Evolutionary conservation across 2,113 vertebrate species (phyloP).

Genomic region (human): DNA sequence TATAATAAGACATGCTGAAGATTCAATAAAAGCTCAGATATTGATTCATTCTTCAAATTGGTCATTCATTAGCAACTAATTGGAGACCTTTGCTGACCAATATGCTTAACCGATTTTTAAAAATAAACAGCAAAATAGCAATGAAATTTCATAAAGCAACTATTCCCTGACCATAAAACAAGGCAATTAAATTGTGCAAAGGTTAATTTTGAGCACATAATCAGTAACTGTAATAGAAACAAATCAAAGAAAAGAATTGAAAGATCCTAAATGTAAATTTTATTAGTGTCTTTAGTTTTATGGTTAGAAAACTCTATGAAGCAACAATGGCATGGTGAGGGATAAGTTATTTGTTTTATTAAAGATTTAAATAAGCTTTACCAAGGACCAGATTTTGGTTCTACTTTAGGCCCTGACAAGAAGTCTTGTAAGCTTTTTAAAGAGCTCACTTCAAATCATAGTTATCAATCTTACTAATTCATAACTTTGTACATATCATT

Average conservation of each 20-base stretch:
- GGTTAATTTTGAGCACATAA: conserved; percentile 74
- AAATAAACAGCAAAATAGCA: conserved; percentile 51
- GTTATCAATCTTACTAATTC: background rate
- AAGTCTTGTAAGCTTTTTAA: background rate
- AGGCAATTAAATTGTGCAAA: conserved; percentile 68
- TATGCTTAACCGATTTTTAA: conserved; percentile 58
- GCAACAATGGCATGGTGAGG: background rate
- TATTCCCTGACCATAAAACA: conserved; percentile 53
- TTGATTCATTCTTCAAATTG: conserved; percentile 66
- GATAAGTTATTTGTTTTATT: background rate
- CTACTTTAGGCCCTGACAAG: background rate
- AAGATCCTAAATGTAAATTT: conserved; percentile 20
- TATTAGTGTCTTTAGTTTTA: conserved; percentile 29
- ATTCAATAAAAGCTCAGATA: conserved; percentile 70
- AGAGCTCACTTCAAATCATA: background rate
- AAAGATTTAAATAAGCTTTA: background rate
- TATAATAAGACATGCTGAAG: conserved; percentile 48
- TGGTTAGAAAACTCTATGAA: background rate
- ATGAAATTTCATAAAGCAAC: conserved; percentile 63
- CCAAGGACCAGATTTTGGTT: background rate
- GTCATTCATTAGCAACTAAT: conserved; percentile 65
- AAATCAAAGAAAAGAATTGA: conserved; percentile 48
- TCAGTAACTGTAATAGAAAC: conserved; percentile 52
- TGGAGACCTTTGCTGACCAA: conserved; percentile 56
- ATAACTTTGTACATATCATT: background rate